phyloP scores from a whole-genome alignment of 2,888 invertebrate genomes.

The Troglohyphantes excavatus region DNA sequence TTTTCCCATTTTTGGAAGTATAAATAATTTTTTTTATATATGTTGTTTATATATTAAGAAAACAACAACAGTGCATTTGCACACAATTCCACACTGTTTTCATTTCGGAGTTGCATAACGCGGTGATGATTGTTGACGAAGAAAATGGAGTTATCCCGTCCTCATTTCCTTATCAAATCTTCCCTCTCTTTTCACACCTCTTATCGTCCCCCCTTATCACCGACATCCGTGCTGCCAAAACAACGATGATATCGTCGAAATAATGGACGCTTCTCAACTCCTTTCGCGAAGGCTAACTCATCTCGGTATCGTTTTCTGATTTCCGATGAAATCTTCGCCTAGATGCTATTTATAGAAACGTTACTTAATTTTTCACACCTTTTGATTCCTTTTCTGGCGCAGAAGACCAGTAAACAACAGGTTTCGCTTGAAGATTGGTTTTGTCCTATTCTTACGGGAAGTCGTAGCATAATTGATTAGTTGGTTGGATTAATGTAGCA shows the following conservation, averaged over 20 bases:
- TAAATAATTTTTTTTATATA: too few species aligned
- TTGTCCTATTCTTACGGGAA: too few species aligned
- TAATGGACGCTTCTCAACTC: background rate
- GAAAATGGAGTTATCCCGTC: background rate
- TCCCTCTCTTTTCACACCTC: background rate
- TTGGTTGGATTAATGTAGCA: too few species aligned
- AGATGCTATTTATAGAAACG: background rate
- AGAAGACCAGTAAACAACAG: too few species aligned
- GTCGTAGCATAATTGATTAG: too few species aligned
- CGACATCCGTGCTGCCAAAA: background rate
- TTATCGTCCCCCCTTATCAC: background rate
- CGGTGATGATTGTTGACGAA: background rate
- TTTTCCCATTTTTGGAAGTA: too few species aligned
- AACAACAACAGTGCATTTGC: too few species aligned
- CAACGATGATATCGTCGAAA: background rate
- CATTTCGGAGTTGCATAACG: background rate
- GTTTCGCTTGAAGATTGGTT: too few species aligned
- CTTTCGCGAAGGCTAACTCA: background rate
- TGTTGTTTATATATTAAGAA: too few species aligned
- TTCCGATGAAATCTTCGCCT: background rate
- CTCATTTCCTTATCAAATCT: conserved; percentile 5
- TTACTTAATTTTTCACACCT: too few species aligned
- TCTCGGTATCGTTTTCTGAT: background rate
- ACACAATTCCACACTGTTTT: too few species aligned
- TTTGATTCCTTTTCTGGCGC: too few species aligned